These are phyloP conservation scores for Ianthella basta DNA, from an alignment of 37 sponge, comb jelly and placozoan species.

Conservation along the genomic window DNA sequence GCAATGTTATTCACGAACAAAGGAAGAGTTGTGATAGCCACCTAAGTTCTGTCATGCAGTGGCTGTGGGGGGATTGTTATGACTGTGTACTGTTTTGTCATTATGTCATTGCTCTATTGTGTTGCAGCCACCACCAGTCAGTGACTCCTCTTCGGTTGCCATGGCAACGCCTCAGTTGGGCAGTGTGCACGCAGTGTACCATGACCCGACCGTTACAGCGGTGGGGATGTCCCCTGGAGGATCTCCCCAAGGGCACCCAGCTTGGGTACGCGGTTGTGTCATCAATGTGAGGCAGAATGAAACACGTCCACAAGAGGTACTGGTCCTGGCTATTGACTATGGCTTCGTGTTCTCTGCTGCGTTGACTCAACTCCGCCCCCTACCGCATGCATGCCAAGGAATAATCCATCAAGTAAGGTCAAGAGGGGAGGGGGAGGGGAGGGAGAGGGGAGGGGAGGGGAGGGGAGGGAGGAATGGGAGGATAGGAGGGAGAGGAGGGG, in stretches of 20 bases:
- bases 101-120: too few species aligned
- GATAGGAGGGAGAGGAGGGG: background rate
- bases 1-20: too few species aligned
- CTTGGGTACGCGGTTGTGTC: constrained; percentile 12
- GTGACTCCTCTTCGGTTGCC: too few species aligned
- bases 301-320: background rate
- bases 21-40: too few species aligned
- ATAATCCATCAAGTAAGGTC: background rate
- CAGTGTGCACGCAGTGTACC: constrained; percentile 1
- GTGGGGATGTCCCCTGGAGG: too few species aligned
- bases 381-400: constrained; percentile 24
- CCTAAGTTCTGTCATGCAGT: too few species aligned
- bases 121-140: too few species aligned
- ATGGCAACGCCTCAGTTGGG: constrained; percentile 1
- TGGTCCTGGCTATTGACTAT: constrained; percentile 16
- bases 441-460: background rate
- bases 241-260: background rate
- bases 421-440: background rate
- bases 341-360: background rate
- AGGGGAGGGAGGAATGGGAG: background rate
- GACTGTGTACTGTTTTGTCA: too few species aligned
- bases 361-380: background rate
- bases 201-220: too few species aligned
- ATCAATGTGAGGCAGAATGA: background rate
- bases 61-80: too few species aligned